Evolutionary conservation across 2,113 vertebrate genomes (phyloP).

Genomic region (Prolemur simus): DNA sequence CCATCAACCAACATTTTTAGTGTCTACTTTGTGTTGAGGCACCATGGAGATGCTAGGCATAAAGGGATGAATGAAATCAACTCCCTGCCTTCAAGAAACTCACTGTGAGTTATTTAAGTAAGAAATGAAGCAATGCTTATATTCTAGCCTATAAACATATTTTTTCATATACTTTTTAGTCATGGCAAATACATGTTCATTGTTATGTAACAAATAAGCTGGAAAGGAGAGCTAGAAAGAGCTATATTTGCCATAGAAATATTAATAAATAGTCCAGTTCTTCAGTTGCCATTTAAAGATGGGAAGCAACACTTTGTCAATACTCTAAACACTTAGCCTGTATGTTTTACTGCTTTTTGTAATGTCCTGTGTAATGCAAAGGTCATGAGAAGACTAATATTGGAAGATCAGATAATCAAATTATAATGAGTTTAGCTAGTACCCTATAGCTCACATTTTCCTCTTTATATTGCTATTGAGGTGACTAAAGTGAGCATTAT

Average conservation of each 20-base stretch:
- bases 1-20: not conserved
- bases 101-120: not conserved
- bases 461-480: conserved; percentile 60
- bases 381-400: conserved; percentile 50
- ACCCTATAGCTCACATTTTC: not conserved
- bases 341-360: not conserved
- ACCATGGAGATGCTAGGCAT: not conserved
- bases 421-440: conserved; percentile 21
- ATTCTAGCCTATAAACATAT: not conserved
- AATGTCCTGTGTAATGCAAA: conserved; percentile 39
- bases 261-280: not conserved
- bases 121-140: not conserved
- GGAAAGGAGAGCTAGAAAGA: not conserved
- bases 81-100: not conserved
- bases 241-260: not conserved
- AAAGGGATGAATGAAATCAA: not conserved
- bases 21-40: not conserved
- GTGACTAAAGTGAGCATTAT: conserved; percentile 12
- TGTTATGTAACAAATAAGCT: not conserved
- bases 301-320: not conserved
- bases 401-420: conserved; percentile 56
- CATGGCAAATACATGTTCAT: not conserved
- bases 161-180: not conserved
- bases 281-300: conserved; percentile 43
- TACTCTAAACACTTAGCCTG: not conserved